Conservation (phyloP, 2,888 invertebrate species). For the Cremastobaeus sp. region DNA sequence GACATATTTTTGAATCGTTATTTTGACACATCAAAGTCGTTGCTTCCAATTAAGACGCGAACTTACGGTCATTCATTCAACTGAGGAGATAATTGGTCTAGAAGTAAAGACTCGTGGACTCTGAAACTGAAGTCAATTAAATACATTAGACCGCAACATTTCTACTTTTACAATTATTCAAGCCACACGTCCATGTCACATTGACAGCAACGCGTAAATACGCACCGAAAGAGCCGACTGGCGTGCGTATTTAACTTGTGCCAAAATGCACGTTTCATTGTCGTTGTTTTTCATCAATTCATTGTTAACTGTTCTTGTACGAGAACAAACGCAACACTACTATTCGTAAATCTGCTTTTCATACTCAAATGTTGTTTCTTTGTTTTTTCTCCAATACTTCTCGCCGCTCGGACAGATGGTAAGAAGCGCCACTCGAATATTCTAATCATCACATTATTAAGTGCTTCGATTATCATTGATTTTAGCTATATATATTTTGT, state of each 20-base stretch:
- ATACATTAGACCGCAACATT: no score
- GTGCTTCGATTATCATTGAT: conserved; percentile 71
- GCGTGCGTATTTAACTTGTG: conserved; percentile 52
- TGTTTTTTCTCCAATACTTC: conserved; percentile 66
- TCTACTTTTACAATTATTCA: no score
- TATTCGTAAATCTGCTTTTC: conserved; percentile 43
- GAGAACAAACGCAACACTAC: conserved; percentile 12
- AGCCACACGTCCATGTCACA: no score
- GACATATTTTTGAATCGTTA: background rate
- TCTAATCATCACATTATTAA: conserved; percentile 72
- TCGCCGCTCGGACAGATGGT: conserved; percentile 78
- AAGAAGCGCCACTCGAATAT: conserved; percentile 74
- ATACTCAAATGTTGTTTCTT: conserved; percentile 65
- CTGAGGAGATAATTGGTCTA: no score
- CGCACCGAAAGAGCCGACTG: conserved; percentile 29
- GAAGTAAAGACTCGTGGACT: conserved; percentile 1
- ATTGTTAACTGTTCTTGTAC: background rate
- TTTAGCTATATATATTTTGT: conserved; percentile 69
- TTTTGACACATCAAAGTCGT: background rate
- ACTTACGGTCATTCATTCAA: no score
- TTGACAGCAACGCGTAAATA: conserved; percentile 22
- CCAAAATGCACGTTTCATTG: background rate
- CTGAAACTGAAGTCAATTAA: no score
- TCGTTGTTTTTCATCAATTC: conserved; percentile 7
- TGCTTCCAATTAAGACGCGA: background rate